phyloP scores from a whole-genome alignment of 1,140 invertebrate genomes.

The Drosophila ambigua region DNA sequence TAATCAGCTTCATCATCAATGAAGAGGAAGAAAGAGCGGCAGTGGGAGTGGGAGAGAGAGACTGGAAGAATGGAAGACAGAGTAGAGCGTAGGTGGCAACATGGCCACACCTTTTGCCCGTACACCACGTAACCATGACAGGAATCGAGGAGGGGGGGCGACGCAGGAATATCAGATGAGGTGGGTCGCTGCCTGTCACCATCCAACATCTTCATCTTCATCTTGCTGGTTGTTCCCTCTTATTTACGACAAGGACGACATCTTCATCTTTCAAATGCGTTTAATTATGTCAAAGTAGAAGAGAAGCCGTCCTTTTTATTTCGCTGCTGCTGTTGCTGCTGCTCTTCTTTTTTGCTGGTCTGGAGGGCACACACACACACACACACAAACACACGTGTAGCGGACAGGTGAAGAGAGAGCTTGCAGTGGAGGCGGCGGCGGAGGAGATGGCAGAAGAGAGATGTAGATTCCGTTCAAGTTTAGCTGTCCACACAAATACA shows the following conservation, averaged over 20 bases:
- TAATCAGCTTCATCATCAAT: conserved; percentile 74
- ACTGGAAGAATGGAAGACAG: background rate
- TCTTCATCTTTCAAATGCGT: conserved; percentile 81
- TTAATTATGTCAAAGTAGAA: conserved; percentile 79
- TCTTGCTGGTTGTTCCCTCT: conserved; percentile 8
- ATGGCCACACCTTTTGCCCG: conserved; percentile 52
- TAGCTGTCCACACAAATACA: conserved; percentile 17
- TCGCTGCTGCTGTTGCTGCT: conserved; percentile 4
- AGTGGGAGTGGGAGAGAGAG: background rate
- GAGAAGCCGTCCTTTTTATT: conserved; percentile 28
- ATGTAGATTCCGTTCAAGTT: conserved; percentile 28
- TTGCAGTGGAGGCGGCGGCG: too few relatives aligned
- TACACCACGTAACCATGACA: conserved; percentile 36
- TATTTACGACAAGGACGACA: conserved; percentile 52
- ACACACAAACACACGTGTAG: conserved; percentile 1
- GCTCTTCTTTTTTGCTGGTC: background rate
- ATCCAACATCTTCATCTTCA: conserved; percentile 24
- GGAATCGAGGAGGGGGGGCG: conserved; percentile 5
- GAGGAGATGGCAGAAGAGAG: conserved; percentile 18
- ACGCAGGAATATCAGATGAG: too few relatives aligned
- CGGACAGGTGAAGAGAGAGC: background rate
- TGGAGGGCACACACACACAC: conserved; percentile 9
- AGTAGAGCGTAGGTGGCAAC: conserved; percentile 12
- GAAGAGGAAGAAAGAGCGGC: background rate
- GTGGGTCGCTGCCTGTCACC: conserved; percentile 6